Evolutionary conservation across 2,113 vertebrate species (phyloP).

Genomic region (Hoplias malabaricus): DNA sequence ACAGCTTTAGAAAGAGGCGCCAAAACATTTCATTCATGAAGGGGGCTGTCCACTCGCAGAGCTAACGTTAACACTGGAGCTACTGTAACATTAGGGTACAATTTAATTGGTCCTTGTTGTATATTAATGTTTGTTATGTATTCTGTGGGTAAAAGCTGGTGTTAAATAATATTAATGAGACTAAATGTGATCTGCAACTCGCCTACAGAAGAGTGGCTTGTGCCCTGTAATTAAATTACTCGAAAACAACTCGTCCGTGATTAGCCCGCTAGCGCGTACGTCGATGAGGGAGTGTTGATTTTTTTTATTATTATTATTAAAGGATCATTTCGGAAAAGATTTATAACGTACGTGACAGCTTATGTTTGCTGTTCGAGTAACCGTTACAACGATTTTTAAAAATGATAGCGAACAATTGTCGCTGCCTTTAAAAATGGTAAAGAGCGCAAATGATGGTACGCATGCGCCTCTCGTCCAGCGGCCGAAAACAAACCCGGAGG

Average conservation of each 20-base stretch:
- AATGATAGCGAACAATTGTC: no score
- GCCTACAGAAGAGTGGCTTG: neutral
- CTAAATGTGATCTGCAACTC: neutral
- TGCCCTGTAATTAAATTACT: neutral
- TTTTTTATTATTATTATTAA: neutral
- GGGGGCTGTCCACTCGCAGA: neutral
- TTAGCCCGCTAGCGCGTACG: slow-evolving; percentile 13
- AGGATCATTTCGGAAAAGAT: no score
- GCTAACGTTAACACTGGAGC: neutral
- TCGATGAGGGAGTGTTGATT: neutral
- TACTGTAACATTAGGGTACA: neutral
- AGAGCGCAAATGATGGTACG: slow-evolving; percentile 66
- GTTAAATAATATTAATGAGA: neutral
- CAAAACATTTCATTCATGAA: neutral
- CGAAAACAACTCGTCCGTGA: neutral
- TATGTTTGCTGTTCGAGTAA: no score
- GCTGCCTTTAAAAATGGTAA: slow-evolving; percentile 37
- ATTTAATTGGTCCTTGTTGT: no score
- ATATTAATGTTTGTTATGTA: neutral
- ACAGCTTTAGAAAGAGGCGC: neutral
- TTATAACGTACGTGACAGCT: no score
- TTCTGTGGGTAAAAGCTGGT: neutral
- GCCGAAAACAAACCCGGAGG: slow-evolving; percentile 71
- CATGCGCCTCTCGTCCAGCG: slow-evolving; percentile 69
- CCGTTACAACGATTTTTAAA: no score